Percentiles rank a stretch among this genome's conserved stretches.
Conservation (phyloP, 1,140 invertebrate species). For the Trichoplusia ni region DNA sequence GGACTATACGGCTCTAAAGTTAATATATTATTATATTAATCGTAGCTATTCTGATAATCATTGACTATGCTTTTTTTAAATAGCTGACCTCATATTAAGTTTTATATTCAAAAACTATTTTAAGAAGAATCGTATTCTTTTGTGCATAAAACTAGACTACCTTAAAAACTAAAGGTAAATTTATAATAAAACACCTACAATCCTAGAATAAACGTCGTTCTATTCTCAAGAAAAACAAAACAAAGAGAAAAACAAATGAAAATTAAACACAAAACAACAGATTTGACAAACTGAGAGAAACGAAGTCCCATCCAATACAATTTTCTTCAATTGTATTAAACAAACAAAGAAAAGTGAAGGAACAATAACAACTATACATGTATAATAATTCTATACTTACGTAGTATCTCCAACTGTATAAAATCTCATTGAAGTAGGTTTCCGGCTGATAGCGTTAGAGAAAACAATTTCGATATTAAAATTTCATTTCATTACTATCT, state of each 20-base stretch:
- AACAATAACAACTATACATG: slow-evolving; percentile 17
- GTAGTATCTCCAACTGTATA: slow-evolving; percentile 73
- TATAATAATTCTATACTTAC: slow-evolving; percentile 57
- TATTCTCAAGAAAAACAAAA: slow-evolving; percentile 26
- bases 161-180: no score
- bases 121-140: no score
- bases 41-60: no score
- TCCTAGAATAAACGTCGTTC: neutral
- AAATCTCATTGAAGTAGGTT: slow-evolving; percentile 72
- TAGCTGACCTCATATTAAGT: no score
- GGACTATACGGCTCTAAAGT: slow-evolving; percentile 7
- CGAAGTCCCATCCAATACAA: slow-evolving; percentile 46
- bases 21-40: slow-evolving; percentile 37
- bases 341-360: slow-evolving; percentile 31
- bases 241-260: neutral
- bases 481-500: slow-evolving; percentile 8
- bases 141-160: no score
- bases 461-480: slow-evolving; percentile 50
- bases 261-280: neutral
- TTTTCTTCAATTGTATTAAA: slow-evolving; percentile 33
- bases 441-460: slow-evolving; percentile 70
- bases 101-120: no score
- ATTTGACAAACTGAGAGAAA: slow-evolving; percentile 3
- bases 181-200: no score
- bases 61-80: no score